Conservation (phyloP, 2,797 vertebrate genomes). For the Gymnodraco acuticeps region DNA sequence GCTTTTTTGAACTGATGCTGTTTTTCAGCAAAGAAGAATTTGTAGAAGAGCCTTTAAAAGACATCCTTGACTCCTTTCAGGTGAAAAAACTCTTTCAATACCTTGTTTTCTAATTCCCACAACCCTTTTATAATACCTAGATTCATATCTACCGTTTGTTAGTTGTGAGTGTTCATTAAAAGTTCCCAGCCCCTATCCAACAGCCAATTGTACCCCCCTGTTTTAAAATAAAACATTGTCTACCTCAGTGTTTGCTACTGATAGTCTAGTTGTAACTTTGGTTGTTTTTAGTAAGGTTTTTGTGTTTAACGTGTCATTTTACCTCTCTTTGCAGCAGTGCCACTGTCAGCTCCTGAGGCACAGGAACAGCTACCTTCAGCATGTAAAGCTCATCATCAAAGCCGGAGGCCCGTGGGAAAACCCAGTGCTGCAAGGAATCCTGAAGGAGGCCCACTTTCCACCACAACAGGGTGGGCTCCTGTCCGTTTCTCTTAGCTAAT, state of each 20-base stretch:
- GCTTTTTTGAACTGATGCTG: constrained; percentile 98
- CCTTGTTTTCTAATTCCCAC: not conserved
- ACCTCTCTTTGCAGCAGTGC: constrained; percentile 86
- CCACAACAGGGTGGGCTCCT: constrained; percentile 87
- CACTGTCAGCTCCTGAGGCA: constrained; percentile 91
- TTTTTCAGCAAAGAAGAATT: constrained; percentile 99
- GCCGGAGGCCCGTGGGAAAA: constrained; percentile 97
- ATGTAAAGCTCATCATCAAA: constrained; percentile 94
- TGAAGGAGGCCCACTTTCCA: constrained; percentile 89
- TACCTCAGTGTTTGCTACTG: not conserved
- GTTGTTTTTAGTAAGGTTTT: not conserved
- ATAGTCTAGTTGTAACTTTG: not conserved
- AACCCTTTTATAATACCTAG: not conserved
- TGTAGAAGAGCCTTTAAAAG: constrained; percentile 95
- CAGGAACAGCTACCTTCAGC: constrained; percentile 92
- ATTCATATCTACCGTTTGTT: not conserved
- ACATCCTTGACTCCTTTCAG: constrained; percentile 96
- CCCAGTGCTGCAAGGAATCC: constrained; percentile 93
- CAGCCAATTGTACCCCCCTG: not conserved
- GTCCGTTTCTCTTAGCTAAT: not conserved
- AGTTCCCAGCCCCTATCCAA: not conserved
- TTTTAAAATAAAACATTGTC: not conserved
- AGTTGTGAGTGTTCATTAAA: not conserved
- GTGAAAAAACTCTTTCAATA: constrained; percentile 76
- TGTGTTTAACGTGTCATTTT: not conserved